Conservation (phyloP, 2,797 vertebrate genomes). For the Phaenicophaeus curvirostris region DNA sequence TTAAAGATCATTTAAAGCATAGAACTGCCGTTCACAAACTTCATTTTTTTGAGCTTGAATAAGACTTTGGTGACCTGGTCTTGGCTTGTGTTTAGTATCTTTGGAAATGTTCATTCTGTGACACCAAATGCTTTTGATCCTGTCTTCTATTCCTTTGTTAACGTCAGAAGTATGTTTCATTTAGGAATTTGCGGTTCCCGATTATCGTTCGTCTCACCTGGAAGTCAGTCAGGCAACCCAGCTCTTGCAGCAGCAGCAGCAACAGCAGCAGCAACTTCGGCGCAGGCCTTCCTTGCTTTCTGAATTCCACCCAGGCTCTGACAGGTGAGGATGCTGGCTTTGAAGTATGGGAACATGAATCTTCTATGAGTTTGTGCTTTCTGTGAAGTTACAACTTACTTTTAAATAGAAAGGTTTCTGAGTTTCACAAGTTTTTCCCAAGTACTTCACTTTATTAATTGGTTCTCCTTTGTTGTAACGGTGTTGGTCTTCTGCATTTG, state of each 20-base stretch:
- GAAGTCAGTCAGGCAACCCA: conserved; percentile 84
- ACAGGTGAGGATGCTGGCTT: conserved; percentile 81
- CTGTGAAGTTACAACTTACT: not conserved
- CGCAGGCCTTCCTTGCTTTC: conserved; percentile 94
- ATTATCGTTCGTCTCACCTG: conserved; percentile 89
- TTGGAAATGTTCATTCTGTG: not conserved
- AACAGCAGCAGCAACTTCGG: conserved; percentile 86
- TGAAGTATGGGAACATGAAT: not conserved
- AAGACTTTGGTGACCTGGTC: not conserved
- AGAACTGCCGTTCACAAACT: not conserved
- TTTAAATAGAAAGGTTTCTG: not conserved
- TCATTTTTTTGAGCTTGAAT: not conserved
- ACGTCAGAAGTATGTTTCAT: not conserved
- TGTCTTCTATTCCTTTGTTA: not conserved
- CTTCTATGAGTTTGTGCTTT: not conserved
- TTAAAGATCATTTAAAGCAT: not conserved
- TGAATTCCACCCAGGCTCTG: conserved; percentile 94
- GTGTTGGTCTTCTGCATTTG: not conserved
- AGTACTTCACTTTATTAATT: not conserved
- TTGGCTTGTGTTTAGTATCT: not conserved
- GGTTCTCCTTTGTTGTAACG: not conserved
- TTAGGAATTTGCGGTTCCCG: conserved; percentile 92
- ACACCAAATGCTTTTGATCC: not conserved
- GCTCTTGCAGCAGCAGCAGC: conserved; percentile 84
- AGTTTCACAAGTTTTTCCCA: not conserved